These are phyloP conservation scores for Melanogrammus aeglefinus DNA, from an alignment of 2,797 vertebrate genomes.

Conservation along the genomic window DNA sequence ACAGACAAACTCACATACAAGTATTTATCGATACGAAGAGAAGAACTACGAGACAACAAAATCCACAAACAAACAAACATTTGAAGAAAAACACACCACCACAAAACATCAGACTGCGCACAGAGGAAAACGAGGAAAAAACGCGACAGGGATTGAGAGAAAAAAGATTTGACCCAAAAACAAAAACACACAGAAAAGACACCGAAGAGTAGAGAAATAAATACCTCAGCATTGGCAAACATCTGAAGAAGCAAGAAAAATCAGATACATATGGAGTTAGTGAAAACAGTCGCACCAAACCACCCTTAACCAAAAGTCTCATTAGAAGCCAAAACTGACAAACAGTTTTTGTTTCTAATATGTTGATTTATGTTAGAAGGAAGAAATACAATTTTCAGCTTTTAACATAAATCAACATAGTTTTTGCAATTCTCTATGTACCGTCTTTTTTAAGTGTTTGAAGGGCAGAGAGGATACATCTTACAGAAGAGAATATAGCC, in stretches of 20 bases:
- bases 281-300: conserved; percentile 68
- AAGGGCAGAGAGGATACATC: conserved; percentile 23
- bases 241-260: conserved; percentile 83
- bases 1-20: conserved; percentile 5
- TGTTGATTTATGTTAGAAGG: too few species aligned
- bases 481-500: conserved; percentile 50
- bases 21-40: neutral
- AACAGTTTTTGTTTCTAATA: too few species aligned
- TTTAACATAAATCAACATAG: neutral
- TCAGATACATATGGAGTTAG: conserved; percentile 76
- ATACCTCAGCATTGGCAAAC: conserved; percentile 86
- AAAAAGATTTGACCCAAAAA: conserved; percentile 60
- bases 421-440: conserved; percentile 1
- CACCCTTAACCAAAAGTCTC: conserved; percentile 67
- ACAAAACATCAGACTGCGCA: conserved; percentile 47
- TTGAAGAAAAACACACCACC: conserved; percentile 27
- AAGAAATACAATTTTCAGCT: too few species aligned
- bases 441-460: conserved; percentile 18
- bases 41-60: conserved; percentile 1
- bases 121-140: conserved; percentile 58
- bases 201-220: conserved; percentile 67
- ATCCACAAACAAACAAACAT: neutral
- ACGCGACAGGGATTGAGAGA: conserved; percentile 36
- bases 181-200: conserved; percentile 43
- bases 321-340: conserved; percentile 56